Evolutionary conservation across 1,140 invertebrate species (phyloP), one percentile per base, ranked within the genome.

Genomic region (Drosophila pseudoananassae): DNA sequence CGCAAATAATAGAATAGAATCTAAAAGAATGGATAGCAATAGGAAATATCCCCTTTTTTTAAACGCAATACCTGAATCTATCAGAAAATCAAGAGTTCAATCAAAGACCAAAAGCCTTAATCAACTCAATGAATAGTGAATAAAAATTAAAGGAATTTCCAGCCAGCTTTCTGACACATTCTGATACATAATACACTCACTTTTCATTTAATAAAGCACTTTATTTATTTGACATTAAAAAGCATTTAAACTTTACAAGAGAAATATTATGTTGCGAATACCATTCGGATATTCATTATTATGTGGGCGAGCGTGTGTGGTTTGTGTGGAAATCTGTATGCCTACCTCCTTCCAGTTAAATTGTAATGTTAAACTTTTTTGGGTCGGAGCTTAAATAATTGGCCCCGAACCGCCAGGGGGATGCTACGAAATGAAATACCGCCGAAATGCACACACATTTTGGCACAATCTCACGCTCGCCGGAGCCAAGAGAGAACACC

Each of bases 61-160:
- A 85, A 78, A 78, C 82, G 81, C 58, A 76, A 82, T 75, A 69
- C 65, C 65, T 69, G 50, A 12, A n/a, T n/a, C 33, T 12, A 36
- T 36, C 10, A 4, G 9, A 10, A 33, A n/a, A 12, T 36, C 10
- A 36, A n/a, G 33, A 4, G 33, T 36, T 12, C 3, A 4, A 4
- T 36, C n/a, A 36, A 36, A 36, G 33, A 10, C 33, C 10, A n/a
- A n/a, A 36, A n/a, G 6, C 25, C 33, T 36, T n/a, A 4, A 36
- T 36, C 1, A 36, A 36, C 33, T 3, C 3, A 12, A 0, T 36
- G 12, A 36, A 36, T 36, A 12, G 10, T 36, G 12, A n/a, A 12
- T 36, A 36, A 12, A 12, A 12, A 36, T 12, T 36, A 4, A 10
- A 12, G n/a, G 33, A 12, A 36, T 36, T 36, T 36, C 12, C 33